phyloP scores from a whole-genome alignment of 2,888 invertebrate genomes.

The Pristionchus fissidentatus region DNA sequence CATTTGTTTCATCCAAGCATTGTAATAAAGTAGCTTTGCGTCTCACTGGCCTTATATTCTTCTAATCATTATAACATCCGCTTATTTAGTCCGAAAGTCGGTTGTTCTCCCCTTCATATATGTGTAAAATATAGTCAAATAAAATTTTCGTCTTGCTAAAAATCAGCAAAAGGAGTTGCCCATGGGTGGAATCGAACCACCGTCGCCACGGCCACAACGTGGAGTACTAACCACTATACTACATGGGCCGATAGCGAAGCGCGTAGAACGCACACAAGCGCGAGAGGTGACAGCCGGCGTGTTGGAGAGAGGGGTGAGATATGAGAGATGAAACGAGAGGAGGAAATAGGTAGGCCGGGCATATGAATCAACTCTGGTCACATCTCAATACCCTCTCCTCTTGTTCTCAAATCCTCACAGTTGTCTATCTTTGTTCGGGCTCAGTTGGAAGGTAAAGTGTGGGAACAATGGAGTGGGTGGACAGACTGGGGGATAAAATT shows the following conservation, averaged over 20 bases:
- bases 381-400: not conserved
- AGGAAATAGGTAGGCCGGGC: not conserved
- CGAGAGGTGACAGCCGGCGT: not conserved
- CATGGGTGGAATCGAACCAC: slow-evolving; percentile 73
- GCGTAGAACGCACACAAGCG: not conserved
- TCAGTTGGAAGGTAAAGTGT: not conserved
- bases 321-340: not conserved
- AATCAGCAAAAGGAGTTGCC: slow-evolving; percentile 61
- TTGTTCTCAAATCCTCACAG: not conserved
- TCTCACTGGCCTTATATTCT: too few species aligned
- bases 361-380: not conserved
- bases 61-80: not conserved
- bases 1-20: too few species aligned
- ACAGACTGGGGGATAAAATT: not conserved
- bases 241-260: slow-evolving; percentile 53
- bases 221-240: slow-evolving; percentile 75
- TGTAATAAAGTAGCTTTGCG: too few species aligned
- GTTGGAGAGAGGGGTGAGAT: not conserved
- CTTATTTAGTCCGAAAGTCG: not conserved
- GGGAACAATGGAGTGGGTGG: not conserved
- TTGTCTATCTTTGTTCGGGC: not conserved
- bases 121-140: too few species aligned
- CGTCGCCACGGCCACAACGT: slow-evolving; percentile 75
- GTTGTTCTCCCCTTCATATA: not conserved
- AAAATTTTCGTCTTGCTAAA: not conserved